Percentiles rank a stretch among this genome's conserved stretches.
Evolutionary conservation across 2,113 vertebrate species (phyloP).

Genomic region (Nestor notabilis): DNA sequence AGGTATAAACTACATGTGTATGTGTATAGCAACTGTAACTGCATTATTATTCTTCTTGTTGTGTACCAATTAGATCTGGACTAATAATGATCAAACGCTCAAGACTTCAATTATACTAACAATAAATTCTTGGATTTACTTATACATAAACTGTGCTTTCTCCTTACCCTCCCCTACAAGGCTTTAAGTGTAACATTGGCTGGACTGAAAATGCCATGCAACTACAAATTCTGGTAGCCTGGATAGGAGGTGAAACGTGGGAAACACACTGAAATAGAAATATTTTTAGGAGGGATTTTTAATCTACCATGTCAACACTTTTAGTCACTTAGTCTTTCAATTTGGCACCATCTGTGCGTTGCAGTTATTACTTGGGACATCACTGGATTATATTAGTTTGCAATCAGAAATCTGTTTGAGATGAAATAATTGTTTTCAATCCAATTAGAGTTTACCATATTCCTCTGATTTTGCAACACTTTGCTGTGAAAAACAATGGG

Average conservation of each 20-base stretch:
- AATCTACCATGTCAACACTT: slow-evolving; percentile 16
- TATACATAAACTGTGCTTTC: background rate
- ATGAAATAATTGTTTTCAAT: slow-evolving; percentile 16
- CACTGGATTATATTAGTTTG: slow-evolving; percentile 21
- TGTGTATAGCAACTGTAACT: background rate
- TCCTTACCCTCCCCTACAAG: background rate
- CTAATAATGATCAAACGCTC: background rate
- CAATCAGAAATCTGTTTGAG: slow-evolving; percentile 17
- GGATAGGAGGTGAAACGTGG: background rate
- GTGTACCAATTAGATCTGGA: background rate
- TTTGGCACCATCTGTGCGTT: slow-evolving; percentile 43
- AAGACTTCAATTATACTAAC: background rate
- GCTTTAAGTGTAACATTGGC: background rate
- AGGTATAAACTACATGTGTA: background rate
- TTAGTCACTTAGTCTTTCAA: slow-evolving; percentile 33
- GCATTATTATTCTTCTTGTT: background rate
- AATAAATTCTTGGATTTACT: background rate
- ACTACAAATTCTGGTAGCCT: background rate
- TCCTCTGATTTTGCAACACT: slow-evolving; percentile 14
- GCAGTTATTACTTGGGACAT: slow-evolving; percentile 21
- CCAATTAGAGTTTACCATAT: background rate
- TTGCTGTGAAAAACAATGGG: slow-evolving; percentile 23
- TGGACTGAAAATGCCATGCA: background rate
- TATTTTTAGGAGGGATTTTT: slow-evolving; percentile 34
- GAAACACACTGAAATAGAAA: background rate